phyloP scores from a whole-genome alignment of 1,140 invertebrate genomes.

The Mamestra configurata region DNA sequence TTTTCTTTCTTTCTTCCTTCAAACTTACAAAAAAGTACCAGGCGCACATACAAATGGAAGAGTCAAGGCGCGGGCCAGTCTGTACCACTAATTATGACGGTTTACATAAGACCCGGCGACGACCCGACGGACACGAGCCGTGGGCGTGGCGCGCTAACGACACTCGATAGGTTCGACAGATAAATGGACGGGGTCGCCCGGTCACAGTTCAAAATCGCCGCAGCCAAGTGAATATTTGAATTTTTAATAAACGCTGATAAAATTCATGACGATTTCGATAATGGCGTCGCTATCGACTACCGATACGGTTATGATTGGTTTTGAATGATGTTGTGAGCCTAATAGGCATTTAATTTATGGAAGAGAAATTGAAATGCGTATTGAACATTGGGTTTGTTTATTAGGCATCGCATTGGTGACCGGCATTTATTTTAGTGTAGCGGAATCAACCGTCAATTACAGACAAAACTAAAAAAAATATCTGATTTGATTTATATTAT shows the following conservation, averaged over 20 bases:
- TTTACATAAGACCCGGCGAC: slow-evolving; percentile 28
- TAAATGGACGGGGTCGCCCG: slow-evolving; percentile 29
- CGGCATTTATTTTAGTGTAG: no score
- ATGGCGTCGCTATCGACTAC: slow-evolving; percentile 20
- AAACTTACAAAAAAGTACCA: no score
- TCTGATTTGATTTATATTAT: no score
- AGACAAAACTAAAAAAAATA: no score
- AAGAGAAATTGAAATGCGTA: neutral
- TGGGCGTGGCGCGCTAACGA: slow-evolving; percentile 39
- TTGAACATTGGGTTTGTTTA: no score
- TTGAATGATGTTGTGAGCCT: neutral
- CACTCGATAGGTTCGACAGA: slow-evolving; percentile 41
- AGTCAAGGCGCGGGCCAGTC: neutral
- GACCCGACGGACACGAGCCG: slow-evolving; percentile 27
- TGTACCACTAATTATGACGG: slow-evolving; percentile 24
- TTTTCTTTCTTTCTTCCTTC: no score
- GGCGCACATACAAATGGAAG: neutral
- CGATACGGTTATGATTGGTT: slow-evolving; percentile 20
- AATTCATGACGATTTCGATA: slow-evolving; percentile 21
- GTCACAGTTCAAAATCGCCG: slow-evolving; percentile 38
- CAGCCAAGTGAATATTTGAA: slow-evolving; percentile 38
- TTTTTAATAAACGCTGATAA: slow-evolving; percentile 19
- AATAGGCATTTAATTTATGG: neutral
- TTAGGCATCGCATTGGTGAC: no score
- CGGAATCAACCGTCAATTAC: no score